Conservation (phyloP, 2,113 vertebrate genomes). For the Ellobius talpinus region DNA sequence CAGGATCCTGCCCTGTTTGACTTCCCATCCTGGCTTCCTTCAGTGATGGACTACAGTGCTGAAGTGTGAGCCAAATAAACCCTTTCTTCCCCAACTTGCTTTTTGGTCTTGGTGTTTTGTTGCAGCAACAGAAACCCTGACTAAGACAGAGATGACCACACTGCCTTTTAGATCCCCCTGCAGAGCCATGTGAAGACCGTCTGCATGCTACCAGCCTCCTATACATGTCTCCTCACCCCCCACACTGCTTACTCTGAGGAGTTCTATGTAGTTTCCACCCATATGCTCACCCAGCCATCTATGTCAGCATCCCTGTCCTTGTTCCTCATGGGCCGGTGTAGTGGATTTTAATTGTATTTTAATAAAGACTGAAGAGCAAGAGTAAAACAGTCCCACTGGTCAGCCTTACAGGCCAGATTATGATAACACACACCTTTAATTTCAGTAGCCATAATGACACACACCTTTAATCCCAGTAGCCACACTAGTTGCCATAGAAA, state of each 20-base stretch:
- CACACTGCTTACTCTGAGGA: neutral
- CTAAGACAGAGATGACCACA: neutral
- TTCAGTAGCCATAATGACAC: too few species aligned
- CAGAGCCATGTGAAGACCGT: neutral
- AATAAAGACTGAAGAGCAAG: too few species aligned
- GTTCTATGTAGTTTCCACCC: neutral
- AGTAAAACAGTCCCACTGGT: too few species aligned
- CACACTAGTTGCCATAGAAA: too few species aligned
- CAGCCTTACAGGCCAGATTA: too few species aligned
- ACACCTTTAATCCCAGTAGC: too few species aligned
- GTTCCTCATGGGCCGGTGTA: neutral
- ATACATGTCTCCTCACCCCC: too few species aligned
- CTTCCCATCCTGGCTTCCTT: neutral
- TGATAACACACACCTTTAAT: too few species aligned
- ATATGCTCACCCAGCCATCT: neutral
- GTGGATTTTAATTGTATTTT: too few species aligned
- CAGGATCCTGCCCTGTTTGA: neutral
- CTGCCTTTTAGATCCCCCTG: neutral
- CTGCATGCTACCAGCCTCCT: too few species aligned
- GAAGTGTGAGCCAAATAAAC: neutral
- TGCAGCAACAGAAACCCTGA: neutral
- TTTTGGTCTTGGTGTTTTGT: neutral
- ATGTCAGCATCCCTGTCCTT: neutral
- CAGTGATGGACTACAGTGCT: neutral
- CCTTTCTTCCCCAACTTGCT: neutral